Percentiles rank a stretch among this genome's conserved stretches.
phyloP scores from a whole-genome alignment of 2,797 vertebrate genomes.

The Xiphorhynchus erythropygius region DNA sequence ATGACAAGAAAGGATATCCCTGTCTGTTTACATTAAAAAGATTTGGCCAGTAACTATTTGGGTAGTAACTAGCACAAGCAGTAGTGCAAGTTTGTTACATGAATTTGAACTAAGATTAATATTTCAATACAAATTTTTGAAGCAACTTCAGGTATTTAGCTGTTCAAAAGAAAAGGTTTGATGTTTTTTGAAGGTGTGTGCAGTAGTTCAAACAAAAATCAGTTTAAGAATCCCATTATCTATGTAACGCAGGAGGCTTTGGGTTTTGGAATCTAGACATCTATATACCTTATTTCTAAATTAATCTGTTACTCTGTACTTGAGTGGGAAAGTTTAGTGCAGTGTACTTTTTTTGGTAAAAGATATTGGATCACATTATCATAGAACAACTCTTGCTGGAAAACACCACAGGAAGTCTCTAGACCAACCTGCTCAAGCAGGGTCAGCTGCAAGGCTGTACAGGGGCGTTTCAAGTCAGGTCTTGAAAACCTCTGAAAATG shows the following conservation, averaged over 20 bases:
- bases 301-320: background rate
- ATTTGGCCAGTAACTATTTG: background rate
- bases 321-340: background rate
- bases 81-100: background rate
- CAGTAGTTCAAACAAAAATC: background rate
- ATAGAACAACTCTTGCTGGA: background rate
- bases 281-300: constrained; percentile 37
- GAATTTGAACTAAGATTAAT: background rate
- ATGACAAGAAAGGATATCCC: background rate
- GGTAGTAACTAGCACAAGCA: background rate
- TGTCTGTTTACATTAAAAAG: background rate
- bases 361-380: background rate
- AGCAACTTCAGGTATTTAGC: background rate
- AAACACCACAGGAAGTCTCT: background rate
- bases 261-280: background rate
- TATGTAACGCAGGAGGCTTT: background rate
- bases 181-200: background rate
- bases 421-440: background rate
- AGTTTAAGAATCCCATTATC: background rate
- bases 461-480: background rate
- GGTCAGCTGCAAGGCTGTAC: background rate
- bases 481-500: background rate
- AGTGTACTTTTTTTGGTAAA: background rate
- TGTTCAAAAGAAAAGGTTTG: background rate
- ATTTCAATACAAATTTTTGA: background rate